Conservation (phyloP, 2,113 vertebrate species). For the Alligator sinensis region DNA sequence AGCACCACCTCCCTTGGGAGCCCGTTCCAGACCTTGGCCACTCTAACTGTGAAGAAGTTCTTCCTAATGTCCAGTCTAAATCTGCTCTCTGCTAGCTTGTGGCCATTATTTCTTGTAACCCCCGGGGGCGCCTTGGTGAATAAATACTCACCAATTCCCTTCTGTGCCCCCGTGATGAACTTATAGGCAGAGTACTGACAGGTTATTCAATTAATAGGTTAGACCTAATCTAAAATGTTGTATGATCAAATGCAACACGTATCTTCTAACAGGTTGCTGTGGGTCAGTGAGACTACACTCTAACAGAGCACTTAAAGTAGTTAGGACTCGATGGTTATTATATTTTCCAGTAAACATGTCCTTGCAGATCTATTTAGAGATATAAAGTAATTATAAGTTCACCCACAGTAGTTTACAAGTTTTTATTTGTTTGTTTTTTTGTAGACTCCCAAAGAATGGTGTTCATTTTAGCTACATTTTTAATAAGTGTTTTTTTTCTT, state of each 20-base stretch:
- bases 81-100: too few species aligned
- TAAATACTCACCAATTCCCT: too few species aligned
- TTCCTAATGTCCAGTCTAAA: too few species aligned
- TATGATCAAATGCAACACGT: not conserved
- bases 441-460: not conserved
- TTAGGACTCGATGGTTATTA: not conserved
- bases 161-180: too few species aligned
- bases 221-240: not conserved
- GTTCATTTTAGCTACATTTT: conserved; percentile 7
- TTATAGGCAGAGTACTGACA: not conserved
- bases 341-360: conserved; percentile 3
- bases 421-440: not conserved
- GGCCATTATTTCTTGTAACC: too few species aligned
- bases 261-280: not conserved
- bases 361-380: not conserved
- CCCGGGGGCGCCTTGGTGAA: too few species aligned
- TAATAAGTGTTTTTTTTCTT: not conserved
- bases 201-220: not conserved
- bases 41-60: too few species aligned
- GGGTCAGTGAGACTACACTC: not conserved
- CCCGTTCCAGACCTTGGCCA: too few species aligned
- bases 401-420: not conserved
- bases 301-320: not conserved
- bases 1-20: too few species aligned
- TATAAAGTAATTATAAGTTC: not conserved